Evolutionary conservation across 2,888 invertebrate genomes (phyloP), one percentile per base, ranked within the genome.

Genomic region (Meliscaeva auricollis): DNA sequence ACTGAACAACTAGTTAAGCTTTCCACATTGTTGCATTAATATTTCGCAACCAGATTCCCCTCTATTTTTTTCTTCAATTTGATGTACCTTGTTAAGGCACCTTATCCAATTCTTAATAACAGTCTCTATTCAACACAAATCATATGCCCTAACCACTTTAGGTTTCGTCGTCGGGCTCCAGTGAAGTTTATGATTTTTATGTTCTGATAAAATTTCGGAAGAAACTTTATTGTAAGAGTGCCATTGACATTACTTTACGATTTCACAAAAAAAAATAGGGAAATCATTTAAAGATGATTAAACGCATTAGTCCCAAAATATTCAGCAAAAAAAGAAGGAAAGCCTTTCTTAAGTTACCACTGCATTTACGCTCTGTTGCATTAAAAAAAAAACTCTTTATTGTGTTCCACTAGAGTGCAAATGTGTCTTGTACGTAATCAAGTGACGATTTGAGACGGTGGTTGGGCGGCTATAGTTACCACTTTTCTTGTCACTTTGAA

Each of bases 101-200:
- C 41, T 44, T 50, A 32, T 66, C 20, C 50, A 69, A 44, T 38
- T 66, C 35, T 46, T 69, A 60, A n/a, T n/a, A n/a, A 80, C 69
- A 69, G 48, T 22, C 20, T 22, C 20, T 66, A 15, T 58, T 60
- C 35, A 22, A 52, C 48, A n/a, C 50, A 68, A 41, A 68, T 70
- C 44, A 72, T 58, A 66, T 66, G 38, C 44, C 13, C 15, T 56
- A 72, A 68, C 32, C 48, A 73, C 68, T 81, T 80, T 81, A 69
- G 54, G 48, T 77, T 75, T 77, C 82, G 87, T 75, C 80, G 88
- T 88, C 78, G 89, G 88, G 90, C 88, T 89, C 90, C 85, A 90
- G 64, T 90, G 89, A 89, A 89, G 89, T 89, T 89, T 88, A 89
- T 87, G 87, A 87, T 66, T 38, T 20, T 35, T 41, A 9, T 20